Conservation (phyloP, 2,888 invertebrate species). For the Erebia epiphron region DNA sequence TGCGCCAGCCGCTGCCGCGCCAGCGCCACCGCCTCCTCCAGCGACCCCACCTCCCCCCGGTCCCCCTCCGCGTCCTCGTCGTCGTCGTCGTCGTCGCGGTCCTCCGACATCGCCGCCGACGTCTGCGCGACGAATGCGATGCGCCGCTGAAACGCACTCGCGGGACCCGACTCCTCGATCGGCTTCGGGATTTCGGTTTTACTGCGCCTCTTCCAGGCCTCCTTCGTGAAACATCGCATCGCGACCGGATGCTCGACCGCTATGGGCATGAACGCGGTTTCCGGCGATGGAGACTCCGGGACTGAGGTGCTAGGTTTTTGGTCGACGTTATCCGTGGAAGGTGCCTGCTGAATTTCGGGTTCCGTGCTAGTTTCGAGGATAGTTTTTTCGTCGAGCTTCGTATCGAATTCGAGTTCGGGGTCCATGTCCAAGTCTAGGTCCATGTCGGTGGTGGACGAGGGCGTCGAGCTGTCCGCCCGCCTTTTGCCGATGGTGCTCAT, state of each 20-base stretch:
- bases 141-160: slow-evolving; percentile 72
- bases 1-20: slow-evolving; percentile 74
- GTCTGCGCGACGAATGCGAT: slow-evolving; percentile 82
- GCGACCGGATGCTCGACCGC: slow-evolving; percentile 77
- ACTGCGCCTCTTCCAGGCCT: slow-evolving; percentile 76
- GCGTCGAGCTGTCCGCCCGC: slow-evolving; percentile 56
- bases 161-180: slow-evolving; percentile 74
- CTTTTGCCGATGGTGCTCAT: slow-evolving; percentile 73
- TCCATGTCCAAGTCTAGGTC: slow-evolving; percentile 33
- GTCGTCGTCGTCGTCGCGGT: slow-evolving; percentile 72
- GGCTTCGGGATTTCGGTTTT: slow-evolving; percentile 68
- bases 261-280: slow-evolving; percentile 65
- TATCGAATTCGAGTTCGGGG: slow-evolving; percentile 23
- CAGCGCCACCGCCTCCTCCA: slow-evolving; percentile 79
- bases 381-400: slow-evolving; percentile 28
- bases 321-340: slow-evolving; percentile 8
- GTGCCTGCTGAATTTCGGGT: slow-evolving; percentile 25
- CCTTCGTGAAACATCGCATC: slow-evolving; percentile 79
- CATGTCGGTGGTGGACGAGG: slow-evolving; percentile 45
- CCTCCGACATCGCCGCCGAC: slow-evolving; percentile 78
- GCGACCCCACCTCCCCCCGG: slow-evolving; percentile 71
- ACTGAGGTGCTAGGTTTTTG: background rate
- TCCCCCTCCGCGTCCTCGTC: slow-evolving; percentile 64
- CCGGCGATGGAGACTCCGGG: slow-evolving; percentile 47
- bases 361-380: slow-evolving; percentile 16